phyloP scores from a whole-genome alignment of 2,888 invertebrate species.

The Seira ritae region DNA sequence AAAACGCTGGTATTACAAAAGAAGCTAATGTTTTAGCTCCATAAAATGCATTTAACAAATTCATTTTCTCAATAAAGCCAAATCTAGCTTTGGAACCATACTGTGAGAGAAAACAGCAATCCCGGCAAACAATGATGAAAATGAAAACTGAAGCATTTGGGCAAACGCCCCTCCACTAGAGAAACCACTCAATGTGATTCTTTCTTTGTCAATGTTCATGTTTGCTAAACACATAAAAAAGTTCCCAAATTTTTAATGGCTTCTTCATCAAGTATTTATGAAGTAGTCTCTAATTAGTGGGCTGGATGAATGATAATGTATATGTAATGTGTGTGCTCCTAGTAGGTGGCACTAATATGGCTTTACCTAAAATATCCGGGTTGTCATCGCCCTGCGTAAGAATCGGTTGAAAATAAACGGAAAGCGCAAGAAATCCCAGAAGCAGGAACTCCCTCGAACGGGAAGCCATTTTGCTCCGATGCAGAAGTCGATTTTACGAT shows the following conservation, averaged over 20 bases:
- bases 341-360: background rate
- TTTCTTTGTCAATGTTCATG: constrained; percentile 34
- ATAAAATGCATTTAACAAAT: background rate
- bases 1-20: constrained; percentile 65
- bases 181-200: constrained; percentile 70
- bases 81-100: constrained; percentile 21
- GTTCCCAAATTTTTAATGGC: background rate
- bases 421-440: background rate
- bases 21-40: background rate
- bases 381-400: background rate
- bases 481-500: no score
- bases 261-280: background rate
- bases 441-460: no score
- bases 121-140: constrained; percentile 70
- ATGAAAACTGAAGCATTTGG: constrained; percentile 70
- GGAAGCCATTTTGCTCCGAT: no score
- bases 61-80: background rate
- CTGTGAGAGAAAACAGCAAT: constrained; percentile 72
- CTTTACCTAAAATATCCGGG: constrained; percentile 2
- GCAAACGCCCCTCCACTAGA: constrained; percentile 72
- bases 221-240: constrained; percentile 4
- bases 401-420: background rate
- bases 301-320: no score
- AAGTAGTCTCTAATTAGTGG: no score
- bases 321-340: no score